phyloP scores from a whole-genome alignment of 2,888 invertebrate species.

The Polymixis flavicincta region DNA sequence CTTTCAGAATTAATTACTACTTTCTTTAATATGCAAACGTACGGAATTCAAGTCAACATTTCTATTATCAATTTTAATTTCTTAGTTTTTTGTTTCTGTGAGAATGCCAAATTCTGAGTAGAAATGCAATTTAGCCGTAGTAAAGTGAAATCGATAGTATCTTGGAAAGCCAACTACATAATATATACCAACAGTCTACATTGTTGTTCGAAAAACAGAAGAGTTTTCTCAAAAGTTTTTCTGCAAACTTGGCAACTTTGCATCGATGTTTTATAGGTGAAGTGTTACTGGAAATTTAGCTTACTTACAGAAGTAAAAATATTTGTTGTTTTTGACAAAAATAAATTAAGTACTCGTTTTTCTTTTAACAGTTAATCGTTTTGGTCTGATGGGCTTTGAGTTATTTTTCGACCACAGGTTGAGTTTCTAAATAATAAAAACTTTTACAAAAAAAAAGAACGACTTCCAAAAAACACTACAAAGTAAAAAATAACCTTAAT shows the following conservation, averaged over 20 bases:
- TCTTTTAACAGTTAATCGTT: background rate
- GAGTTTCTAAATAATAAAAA: too few species aligned
- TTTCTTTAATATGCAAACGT: background rate
- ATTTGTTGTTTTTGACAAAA: background rate
- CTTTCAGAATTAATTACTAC: background rate
- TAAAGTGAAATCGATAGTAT: slow-evolving; percentile 28
- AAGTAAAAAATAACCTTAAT: too few species aligned
- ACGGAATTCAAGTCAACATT: background rate
- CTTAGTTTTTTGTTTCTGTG: background rate
- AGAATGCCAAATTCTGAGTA: slow-evolving; percentile 6
- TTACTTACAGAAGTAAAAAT: background rate
- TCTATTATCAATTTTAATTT: slow-evolving; percentile 3
- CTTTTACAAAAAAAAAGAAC: too few species aligned
- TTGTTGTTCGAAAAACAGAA: slow-evolving; percentile 14
- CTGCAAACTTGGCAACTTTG: slow-evolving; percentile 6
- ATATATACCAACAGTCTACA: too few species aligned
- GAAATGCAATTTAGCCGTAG: slow-evolving; percentile 26
- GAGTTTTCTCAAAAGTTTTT: slow-evolving; percentile 6
- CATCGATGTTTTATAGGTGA: slow-evolving; percentile 5
- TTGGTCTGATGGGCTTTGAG: too few species aligned
- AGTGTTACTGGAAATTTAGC: background rate
- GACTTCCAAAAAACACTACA: too few species aligned
- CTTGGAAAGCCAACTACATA: background rate
- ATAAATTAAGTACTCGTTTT: background rate
- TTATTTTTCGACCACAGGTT: too few species aligned